A percentile compares a stretch with the other conserved stretches of the same genome.
Evolutionary conservation across 2,113 vertebrate species (phyloP).

Genomic region (Centropristis striata): DNA sequence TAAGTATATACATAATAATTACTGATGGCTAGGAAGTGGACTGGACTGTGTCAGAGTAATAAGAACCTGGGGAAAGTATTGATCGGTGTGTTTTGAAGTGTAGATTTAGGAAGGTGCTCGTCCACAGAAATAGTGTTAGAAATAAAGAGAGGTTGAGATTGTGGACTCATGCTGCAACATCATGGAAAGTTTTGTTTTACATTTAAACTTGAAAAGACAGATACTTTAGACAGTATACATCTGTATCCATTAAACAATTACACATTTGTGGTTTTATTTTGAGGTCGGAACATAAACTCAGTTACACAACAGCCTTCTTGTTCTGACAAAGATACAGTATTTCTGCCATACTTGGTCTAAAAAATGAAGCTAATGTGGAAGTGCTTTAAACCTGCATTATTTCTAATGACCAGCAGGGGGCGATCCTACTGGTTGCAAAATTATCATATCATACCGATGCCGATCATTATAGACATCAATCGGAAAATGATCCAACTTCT

Average conservation of each 20-base stretch:
- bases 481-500: no score
- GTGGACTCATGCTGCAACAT: background rate
- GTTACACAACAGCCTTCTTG: background rate
- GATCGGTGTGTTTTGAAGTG: background rate
- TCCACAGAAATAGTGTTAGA: background rate
- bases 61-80: background rate
- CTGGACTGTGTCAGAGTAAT: constrained; percentile 13
- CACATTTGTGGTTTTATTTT: background rate
- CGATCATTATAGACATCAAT: no score
- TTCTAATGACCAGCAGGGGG: no score
- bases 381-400: no score
- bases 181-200: background rate
- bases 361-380: no score
- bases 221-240: background rate
- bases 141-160: background rate
- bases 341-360: no score
- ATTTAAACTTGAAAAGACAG: no score
- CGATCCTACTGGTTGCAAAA: no score
- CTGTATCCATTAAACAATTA: background rate
- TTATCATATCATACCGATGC: no score
- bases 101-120: background rate
- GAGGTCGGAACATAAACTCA: background rate
- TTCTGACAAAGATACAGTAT: background rate
- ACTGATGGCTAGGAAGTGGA: constrained; percentile 32
- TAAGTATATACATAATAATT: constrained; percentile 40